Conservation (phyloP, 1,140 invertebrate species). For the Ceratina japonica region DNA sequence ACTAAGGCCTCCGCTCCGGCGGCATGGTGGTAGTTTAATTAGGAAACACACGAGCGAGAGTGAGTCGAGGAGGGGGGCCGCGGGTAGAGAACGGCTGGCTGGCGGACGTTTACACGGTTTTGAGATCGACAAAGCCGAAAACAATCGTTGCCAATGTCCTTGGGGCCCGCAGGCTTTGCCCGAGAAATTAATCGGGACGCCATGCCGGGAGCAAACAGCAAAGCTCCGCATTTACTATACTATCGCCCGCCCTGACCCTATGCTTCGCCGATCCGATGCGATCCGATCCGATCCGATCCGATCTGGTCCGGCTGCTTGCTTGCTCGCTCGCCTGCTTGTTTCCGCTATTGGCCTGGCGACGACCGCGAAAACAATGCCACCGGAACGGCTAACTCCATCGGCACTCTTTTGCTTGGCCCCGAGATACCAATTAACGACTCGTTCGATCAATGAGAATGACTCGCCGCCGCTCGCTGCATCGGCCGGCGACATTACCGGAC, state of each 20-base stretch:
- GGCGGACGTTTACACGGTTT: conserved; percentile 53
- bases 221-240: conserved; percentile 57
- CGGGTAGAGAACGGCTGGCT: not conserved
- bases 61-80: no score
- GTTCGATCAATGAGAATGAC: conserved; percentile 11
- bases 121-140: conserved; percentile 62
- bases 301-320: no score
- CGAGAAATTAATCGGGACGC: conserved; percentile 63
- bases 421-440: conserved; percentile 40
- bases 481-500: not conserved
- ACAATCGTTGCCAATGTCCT: conserved; percentile 64
- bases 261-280: conserved; percentile 2
- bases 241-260: conserved; percentile 22
- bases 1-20: not conserved
- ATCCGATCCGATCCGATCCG: no score
- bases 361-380: conserved; percentile 51
- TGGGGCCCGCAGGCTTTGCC: conserved; percentile 62
- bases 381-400: conserved; percentile 28
- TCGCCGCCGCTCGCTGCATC: not conserved
- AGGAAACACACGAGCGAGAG: conserved; percentile 25
- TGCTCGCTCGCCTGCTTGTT: conserved; percentile 15
- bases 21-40: conserved; percentile 41
- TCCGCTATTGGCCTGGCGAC: conserved; percentile 24
- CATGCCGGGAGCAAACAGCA: conserved; percentile 52
- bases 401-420: conserved; percentile 45